Evolutionary conservation across 1,140 invertebrate genomes (phyloP).

Genomic region (Trachymyrmex septentrionalis): DNA sequence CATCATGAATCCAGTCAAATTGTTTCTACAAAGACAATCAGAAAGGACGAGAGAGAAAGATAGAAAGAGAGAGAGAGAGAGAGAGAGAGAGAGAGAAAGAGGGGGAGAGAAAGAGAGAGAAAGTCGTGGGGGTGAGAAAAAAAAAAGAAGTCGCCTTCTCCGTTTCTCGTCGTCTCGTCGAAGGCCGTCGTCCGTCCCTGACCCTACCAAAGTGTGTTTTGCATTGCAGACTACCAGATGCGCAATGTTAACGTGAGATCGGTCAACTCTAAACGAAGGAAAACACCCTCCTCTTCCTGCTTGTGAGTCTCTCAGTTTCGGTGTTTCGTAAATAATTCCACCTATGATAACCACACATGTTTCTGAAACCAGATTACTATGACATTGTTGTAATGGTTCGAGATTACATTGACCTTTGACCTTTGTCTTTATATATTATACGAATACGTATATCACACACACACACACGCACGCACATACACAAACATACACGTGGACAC

Average conservation of each 20-base stretch:
- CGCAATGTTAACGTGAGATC: slow-evolving; percentile 92
- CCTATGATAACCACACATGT: slow-evolving; percentile 81
- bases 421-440: slow-evolving; percentile 74
- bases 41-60: slow-evolving; percentile 45
- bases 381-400: slow-evolving; percentile 83
- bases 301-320: slow-evolving; percentile 90
- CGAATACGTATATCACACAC: slow-evolving; percentile 54
- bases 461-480: slow-evolving; percentile 23
- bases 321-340: slow-evolving; percentile 87
- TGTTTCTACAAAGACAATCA: slow-evolving; percentile 37
- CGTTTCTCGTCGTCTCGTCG: slow-evolving; percentile 74
- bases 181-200: slow-evolving; percentile 84
- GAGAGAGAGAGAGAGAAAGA: neutral
- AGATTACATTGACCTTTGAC: slow-evolving; percentile 75
- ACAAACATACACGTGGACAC: neutral
- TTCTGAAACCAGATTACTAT: slow-evolving; percentile 79
- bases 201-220: slow-evolving; percentile 87
- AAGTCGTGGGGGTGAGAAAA: slow-evolving; percentile 39
- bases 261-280: slow-evolving; percentile 91
- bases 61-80: slow-evolving; percentile 35
- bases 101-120: neutral
- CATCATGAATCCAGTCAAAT: slow-evolving; percentile 29
- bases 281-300: slow-evolving; percentile 90
- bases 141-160: slow-evolving; percentile 62
- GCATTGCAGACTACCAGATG: slow-evolving; percentile 92